Base-by-base conservation (phyloP, 2,888 invertebrate species). In the Automeris io region DNA sequence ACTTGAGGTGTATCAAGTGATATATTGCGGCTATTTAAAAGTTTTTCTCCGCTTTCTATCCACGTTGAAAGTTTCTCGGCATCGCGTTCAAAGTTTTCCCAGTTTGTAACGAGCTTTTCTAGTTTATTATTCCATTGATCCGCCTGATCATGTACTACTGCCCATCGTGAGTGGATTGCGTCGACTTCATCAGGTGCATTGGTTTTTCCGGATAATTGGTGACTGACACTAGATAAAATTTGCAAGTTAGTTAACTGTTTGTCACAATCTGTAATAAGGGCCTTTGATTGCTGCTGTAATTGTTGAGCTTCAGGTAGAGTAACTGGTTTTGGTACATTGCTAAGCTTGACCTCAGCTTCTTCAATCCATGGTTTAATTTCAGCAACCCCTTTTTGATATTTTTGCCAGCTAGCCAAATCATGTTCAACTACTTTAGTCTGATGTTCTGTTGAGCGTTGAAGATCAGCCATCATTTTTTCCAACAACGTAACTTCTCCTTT, bases 331-430 rank as follows among this genome's bases (percentile, higher is more conserved):
- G 92, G 90, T 5, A 91, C 90, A 44, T 88, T 88, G 11, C 91
- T 89, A 18, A 95, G 89, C 78, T 92, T 93, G n/a, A 91, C 77
- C 81, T 97, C 97, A 11, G 95, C 94, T 65, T 94, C 90, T 68
- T 96, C 94, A 39, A 98, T 90, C 93, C 96, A 95, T 0, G 96
- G 96, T 66, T 93, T 93, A 35, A 97, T 90, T 70, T 93, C 91
- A 42, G 92, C 90, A 19, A 96, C 88, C 39, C 91, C 92, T 31
- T 90, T 88, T 74, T 96, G 94, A 72, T 95, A 96, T 56, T 91
- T 91, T 62, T 95, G 92, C 94, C 95, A 96, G 48, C 93, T 93
- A 23, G 91, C 90, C 33, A 96, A 83, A 65, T 96, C 95, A 57
- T 92, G 91, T 46, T 91, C 89, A 1, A 95, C 92, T 2, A 91